Evolutionary conservation across 1,140 invertebrate species (phyloP).

Genomic region (Ptiloglossa arizonensis): DNA sequence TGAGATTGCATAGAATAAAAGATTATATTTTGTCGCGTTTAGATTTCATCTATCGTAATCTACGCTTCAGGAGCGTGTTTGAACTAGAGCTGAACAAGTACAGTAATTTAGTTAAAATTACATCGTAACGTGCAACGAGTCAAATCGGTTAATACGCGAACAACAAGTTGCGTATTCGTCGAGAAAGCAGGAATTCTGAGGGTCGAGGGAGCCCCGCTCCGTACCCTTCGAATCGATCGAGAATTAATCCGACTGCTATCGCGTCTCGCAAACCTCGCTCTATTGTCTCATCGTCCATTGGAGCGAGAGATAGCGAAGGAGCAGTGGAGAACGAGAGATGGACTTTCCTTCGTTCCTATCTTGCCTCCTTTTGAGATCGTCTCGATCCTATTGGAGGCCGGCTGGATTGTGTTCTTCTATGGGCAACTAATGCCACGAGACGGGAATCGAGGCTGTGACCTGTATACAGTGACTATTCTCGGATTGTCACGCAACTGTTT

Average conservation of each 20-base stretch:
- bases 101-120: no score
- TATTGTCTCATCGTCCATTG: conserved; percentile 63
- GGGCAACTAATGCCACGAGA: conserved; percentile 27
- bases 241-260: conserved; percentile 69
- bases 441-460: conserved; percentile 36
- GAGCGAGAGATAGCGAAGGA: conserved; percentile 54
- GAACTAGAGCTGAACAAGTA: no score
- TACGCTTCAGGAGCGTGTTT: no score
- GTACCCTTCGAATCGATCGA: conserved; percentile 61
- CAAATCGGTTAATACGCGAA: background rate
- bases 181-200: conserved; percentile 28
- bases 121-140: no score
- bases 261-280: conserved; percentile 64
- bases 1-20: no score
- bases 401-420: conserved; percentile 33
- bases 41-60: no score
- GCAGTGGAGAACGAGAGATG: conserved; percentile 39
- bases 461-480: conserved; percentile 3
- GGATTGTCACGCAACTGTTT: background rate
- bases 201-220: background rate
- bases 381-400: conserved; percentile 38
- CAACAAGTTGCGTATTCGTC: conserved; percentile 14
- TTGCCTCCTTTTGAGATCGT: conserved; percentile 47
- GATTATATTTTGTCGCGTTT: no score
- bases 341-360: conserved; percentile 54